These are phyloP conservation scores for Onychorhynchus coronatus DNA, from an alignment of 2,113 vertebrate species.

Conservation along the genomic window DNA sequence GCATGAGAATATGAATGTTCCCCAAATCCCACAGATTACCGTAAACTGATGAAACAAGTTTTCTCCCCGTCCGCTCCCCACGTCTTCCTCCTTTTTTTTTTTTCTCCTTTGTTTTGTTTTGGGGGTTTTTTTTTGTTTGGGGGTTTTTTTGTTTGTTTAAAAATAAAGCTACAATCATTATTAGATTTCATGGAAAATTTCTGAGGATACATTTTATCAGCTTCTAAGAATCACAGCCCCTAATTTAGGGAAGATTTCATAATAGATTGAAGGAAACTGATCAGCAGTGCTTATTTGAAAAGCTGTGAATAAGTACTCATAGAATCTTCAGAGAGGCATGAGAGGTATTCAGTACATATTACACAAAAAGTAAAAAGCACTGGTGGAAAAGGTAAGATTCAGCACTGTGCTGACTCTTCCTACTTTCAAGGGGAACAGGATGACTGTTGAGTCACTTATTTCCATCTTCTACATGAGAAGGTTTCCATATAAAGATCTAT, in stretches of 20 bases:
- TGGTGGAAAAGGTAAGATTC: not conserved
- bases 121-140: not conserved
- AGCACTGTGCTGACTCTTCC: not conserved
- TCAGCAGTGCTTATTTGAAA: not conserved
- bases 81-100: not conserved
- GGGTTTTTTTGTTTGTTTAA: not conserved
- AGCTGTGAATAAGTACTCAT: not conserved
- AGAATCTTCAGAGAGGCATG: not conserved
- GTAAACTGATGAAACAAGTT: not conserved
- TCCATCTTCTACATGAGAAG: not conserved
- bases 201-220: not conserved
- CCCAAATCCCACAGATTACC: not conserved
- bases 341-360: not conserved
- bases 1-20: not conserved
- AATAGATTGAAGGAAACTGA: not conserved
- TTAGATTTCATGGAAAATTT: not conserved
- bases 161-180: not conserved
- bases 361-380: not conserved
- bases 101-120: not conserved
- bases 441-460: not conserved
- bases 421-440: not conserved
- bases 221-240: not conserved
- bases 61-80: rapidly evolving
- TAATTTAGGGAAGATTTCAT: not conserved
- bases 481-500: not conserved